phyloP scores from a whole-genome alignment of 2,888 invertebrate species.

The Andrena trimmerana region DNA sequence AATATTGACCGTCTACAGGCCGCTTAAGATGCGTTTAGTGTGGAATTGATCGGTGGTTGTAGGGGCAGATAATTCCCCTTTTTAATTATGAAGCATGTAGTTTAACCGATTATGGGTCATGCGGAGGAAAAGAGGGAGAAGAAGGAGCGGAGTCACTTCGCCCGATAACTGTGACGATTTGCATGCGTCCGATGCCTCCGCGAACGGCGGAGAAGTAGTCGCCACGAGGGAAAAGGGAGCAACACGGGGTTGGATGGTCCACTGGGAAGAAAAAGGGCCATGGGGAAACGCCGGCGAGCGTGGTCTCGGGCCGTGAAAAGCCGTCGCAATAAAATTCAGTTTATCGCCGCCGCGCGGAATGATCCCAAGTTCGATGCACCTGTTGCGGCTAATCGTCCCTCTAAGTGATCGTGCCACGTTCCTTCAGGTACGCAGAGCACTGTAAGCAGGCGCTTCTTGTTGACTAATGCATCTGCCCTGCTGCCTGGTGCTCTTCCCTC shows the following conservation, averaged over 20 bases:
- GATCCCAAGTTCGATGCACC: conserved; percentile 67
- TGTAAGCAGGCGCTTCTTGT: conserved; percentile 67
- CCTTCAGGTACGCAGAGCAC: conserved; percentile 60
- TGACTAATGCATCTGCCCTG: conserved; percentile 54
- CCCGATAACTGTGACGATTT: conserved; percentile 10
- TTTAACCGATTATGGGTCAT: not conserved
- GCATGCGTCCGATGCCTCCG: conserved; percentile 3
- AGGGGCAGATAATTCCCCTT: too few relatives aligned
- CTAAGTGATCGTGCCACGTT: conserved; percentile 68
- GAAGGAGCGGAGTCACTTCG: not conserved
- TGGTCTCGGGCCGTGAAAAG: conserved; percentile 51
- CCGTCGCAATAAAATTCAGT: conserved; percentile 44
- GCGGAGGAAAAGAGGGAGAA: not conserved
- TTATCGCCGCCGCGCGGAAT: conserved; percentile 45
- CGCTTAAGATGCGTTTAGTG: too few relatives aligned
- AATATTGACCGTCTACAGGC: too few relatives aligned
- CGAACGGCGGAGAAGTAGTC: not conserved
- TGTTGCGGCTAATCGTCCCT: conserved; percentile 68
- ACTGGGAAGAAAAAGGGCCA: not conserved
- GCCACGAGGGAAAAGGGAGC: conserved; percentile 18
- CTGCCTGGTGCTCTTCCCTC: conserved; percentile 45
- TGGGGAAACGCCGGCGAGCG: conserved; percentile 4
- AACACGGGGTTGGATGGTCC: not conserved
- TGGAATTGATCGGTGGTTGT: too few relatives aligned
- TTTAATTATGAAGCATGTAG: not conserved